Evolutionary conservation across 2,888 invertebrate species (phyloP).

Genomic region (Trypoxylon attenuatum): DNA sequence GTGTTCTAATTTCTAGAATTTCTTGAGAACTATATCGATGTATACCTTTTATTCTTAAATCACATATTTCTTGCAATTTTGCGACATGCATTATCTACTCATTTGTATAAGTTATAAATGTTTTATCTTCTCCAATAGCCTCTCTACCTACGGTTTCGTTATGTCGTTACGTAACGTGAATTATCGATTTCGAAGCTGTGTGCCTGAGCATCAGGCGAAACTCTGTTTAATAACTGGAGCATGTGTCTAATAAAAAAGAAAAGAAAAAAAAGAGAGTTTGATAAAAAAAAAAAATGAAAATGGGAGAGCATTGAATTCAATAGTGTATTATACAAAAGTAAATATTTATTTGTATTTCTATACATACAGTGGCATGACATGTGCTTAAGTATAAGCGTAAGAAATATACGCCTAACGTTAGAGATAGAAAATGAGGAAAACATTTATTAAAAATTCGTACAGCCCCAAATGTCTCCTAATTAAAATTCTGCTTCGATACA

Average conservation of each 20-base stretch:
- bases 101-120: too few species aligned
- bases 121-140: too few species aligned
- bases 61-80: too few species aligned
- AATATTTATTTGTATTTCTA: constrained; percentile 62
- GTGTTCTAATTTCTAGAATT: too few species aligned
- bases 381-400: constrained; percentile 50
- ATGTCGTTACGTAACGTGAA: too few species aligned
- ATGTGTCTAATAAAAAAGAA: not conserved
- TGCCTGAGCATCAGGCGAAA: too few species aligned
- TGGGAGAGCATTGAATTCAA: constrained; percentile 18
- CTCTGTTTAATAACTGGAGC: too few species aligned
- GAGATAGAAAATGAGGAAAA: constrained; percentile 48
- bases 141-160: too few species aligned
- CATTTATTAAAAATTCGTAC: constrained; percentile 23
- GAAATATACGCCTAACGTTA: constrained; percentile 43
- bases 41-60: too few species aligned
- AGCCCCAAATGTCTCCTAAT: constrained; percentile 22
- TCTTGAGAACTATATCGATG: too few species aligned
- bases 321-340: constrained; percentile 62
- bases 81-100: constrained; percentile 5
- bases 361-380: constrained; percentile 49
- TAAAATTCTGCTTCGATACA: constrained; percentile 61
- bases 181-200: too few species aligned
- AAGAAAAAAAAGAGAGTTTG: constrained; percentile 15
- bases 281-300: too few species aligned